phyloP scores from a whole-genome alignment of 2,888 invertebrate genomes.

The Noctua fimbriata region DNA sequence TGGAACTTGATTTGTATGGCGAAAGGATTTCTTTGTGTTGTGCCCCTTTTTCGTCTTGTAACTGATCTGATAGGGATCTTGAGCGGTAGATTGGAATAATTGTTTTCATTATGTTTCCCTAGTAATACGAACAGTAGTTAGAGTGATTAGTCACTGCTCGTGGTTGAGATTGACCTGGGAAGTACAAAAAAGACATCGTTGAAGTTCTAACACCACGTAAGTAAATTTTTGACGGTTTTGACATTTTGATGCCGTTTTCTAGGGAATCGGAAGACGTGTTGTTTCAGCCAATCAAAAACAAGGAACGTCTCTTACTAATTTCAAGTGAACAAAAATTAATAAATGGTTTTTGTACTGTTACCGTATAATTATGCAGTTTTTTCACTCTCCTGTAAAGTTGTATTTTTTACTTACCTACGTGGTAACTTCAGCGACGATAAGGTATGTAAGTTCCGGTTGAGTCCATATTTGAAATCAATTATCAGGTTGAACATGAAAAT shows the following conservation, averaged over 20 bases:
- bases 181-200: not conserved
- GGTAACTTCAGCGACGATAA: not conserved
- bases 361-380: too few species aligned
- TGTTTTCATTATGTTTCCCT: slow-evolving; percentile 12
- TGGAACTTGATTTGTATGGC: slow-evolving; percentile 36
- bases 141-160: not conserved
- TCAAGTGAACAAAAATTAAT: too few species aligned
- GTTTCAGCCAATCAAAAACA: too few species aligned
- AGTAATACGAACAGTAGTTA: not conserved
- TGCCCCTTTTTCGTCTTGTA: not conserved
- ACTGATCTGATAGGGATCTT: slow-evolving; percentile 2
- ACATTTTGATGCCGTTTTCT: too few species aligned
- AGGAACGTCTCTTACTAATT: too few species aligned
- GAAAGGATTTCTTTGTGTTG: slow-evolving; percentile 55
- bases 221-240: too few species aligned
- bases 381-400: too few species aligned
- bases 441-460: not conserved
- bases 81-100: slow-evolving; percentile 9
- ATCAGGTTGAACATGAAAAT: not conserved
- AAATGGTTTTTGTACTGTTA: too few species aligned
- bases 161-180: not conserved
- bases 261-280: too few species aligned
- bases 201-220: too few species aligned
- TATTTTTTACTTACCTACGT: too few species aligned
- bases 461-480: not conserved